Evolutionary conservation across 2,113 vertebrate genomes (phyloP).

Genomic region (Oenanthe oenanthe): DNA sequence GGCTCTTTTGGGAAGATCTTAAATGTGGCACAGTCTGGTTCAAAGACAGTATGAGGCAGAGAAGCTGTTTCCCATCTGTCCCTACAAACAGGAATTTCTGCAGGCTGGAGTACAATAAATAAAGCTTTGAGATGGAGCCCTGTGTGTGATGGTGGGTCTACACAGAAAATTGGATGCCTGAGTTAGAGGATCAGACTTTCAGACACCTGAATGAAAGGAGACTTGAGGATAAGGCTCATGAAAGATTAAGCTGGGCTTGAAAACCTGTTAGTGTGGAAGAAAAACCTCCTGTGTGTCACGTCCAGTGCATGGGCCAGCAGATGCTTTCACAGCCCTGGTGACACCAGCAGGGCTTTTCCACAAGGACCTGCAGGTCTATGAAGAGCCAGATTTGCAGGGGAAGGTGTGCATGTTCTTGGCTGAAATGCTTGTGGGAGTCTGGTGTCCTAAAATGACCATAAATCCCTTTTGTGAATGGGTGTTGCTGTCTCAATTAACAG

Average conservation of each 20-base stretch:
- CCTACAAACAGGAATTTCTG: background rate
- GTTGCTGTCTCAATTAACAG: background rate
- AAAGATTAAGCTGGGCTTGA: slow-evolving; percentile 21
- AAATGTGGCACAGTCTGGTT: background rate
- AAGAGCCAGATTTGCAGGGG: background rate
- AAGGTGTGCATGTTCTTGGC: accelerated
- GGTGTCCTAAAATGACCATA: background rate
- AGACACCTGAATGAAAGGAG: background rate
- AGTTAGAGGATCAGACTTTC: background rate
- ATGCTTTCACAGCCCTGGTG: background rate
- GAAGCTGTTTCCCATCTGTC: background rate
- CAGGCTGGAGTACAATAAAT: background rate
- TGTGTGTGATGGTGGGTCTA: background rate
- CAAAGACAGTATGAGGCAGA: accelerated
- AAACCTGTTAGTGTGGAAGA: background rate
- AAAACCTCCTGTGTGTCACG: accelerated
- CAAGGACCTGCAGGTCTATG: accelerated
- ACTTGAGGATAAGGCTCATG: background rate
- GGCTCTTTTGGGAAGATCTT: background rate
- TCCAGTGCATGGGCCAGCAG: accelerated
- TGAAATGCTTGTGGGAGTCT: background rate
- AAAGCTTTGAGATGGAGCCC: background rate
- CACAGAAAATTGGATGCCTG: background rate
- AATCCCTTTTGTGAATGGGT: accelerated
- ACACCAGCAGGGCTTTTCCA: background rate